phyloP scores from a whole-genome alignment of 2,113 vertebrate genomes.

The Pluvialis apricaria region DNA sequence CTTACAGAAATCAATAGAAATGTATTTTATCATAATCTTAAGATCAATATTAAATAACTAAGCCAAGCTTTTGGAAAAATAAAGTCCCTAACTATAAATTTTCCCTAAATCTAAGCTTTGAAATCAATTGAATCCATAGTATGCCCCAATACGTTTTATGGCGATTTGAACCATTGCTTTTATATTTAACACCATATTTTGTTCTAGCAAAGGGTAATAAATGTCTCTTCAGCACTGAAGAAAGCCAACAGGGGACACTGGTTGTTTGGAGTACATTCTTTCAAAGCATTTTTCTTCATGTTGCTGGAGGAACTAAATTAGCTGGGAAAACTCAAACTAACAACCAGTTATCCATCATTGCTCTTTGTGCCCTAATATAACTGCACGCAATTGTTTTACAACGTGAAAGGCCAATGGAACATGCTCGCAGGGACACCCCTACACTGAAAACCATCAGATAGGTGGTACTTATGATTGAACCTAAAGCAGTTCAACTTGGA shows the following conservation, averaged over 20 bases:
- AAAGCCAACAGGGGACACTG: conserved; percentile 18
- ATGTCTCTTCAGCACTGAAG: conserved; percentile 21
- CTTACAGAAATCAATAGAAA: conserved; percentile 61
- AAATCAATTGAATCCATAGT: conserved; percentile 56
- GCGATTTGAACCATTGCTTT: conserved; percentile 30
- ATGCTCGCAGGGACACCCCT: background rate
- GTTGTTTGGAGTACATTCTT: background rate
- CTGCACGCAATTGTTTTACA: conserved; percentile 21
- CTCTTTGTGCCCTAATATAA: background rate
- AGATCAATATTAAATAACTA: conserved; percentile 72
- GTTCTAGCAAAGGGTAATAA: conserved; percentile 50
- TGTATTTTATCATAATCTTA: conserved; percentile 59
- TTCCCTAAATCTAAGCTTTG: conserved; percentile 56
- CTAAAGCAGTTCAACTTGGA: background rate
- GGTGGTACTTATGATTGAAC: background rate
- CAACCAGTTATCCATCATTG: conserved; percentile 24
- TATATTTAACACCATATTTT: conserved; percentile 47
- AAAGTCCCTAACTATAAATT: conserved; percentile 47
- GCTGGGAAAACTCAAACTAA: conserved; percentile 41
- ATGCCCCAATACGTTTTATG: conserved; percentile 47
- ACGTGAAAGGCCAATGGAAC: background rate
- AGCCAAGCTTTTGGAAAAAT: conserved; percentile 29
- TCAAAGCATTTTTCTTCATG: conserved; percentile 26
- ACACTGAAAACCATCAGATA: background rate
- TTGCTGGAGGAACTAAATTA: conserved; percentile 48